These are phyloP conservation scores for Hyaena hyaena DNA, from an alignment of 2,113 vertebrate genomes.

Conservation along the genomic window DNA sequence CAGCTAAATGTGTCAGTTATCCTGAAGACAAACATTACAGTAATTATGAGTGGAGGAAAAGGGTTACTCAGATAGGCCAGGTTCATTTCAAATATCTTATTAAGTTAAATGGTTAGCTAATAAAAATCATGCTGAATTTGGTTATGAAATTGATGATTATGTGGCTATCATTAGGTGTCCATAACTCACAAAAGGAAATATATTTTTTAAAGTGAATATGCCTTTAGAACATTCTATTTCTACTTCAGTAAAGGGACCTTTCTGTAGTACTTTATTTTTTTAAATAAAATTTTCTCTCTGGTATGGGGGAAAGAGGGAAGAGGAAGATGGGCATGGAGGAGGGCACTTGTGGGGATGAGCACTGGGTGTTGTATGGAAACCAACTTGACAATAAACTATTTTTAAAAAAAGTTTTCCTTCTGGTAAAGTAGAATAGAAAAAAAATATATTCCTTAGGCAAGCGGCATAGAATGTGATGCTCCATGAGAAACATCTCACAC, in stretches of 20 bases:
- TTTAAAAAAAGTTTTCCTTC: not conserved
- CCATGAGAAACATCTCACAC: not conserved
- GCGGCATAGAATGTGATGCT: not conserved
- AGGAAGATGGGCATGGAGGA: no score
- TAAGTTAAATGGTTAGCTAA: not conserved
- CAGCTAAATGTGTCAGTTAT: not conserved
- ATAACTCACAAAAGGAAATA: not conserved
- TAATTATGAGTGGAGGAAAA: not conserved
- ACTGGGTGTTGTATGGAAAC: no score
- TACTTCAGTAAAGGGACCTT: not conserved
- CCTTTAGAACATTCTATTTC: not conserved
- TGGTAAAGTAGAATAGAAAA: not conserved
- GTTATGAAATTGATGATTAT: conserved; percentile 9
- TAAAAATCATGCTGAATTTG: conserved; percentile 1
- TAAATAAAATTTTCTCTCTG: not conserved
- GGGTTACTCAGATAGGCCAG: not conserved
- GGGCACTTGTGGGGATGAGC: no score
- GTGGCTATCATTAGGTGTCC: not conserved
- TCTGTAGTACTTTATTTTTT: not conserved
- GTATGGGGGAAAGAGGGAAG: not conserved
- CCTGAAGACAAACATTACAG: not conserved
- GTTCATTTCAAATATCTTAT: not conserved
- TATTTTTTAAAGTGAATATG: not conserved
- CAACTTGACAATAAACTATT: no score
- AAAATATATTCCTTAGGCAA: not conserved